Base-by-base conservation (phyloP, 2,113 vertebrate species). In the Puntigrus tetrazona region DNA sequence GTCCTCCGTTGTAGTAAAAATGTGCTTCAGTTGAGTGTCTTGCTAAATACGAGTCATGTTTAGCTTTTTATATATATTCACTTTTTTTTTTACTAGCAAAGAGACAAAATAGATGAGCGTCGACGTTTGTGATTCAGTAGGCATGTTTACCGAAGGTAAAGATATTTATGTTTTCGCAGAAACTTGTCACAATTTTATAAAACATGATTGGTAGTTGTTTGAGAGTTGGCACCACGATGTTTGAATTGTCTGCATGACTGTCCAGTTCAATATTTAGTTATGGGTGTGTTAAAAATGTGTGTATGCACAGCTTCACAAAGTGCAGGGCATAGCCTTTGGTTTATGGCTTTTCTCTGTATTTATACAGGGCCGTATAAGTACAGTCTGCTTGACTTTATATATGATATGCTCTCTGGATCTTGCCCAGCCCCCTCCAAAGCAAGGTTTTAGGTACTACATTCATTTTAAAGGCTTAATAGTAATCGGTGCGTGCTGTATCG, bases 261-360 rank as follows among this genome's bases (percentile, higher is more conserved):
- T 67, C 50, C 47, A 50, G 50, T 82, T 80, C 76, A 85, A 83
- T 88, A 88, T 88, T 88, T 88, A 81, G 73, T 80, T 80, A 83
- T 80, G 87, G 86, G 86, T 55, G 86, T 87, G 83, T 79, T 83
- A 74, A 31, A 85, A 69, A 85, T 78, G 73, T 85, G 81, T 79
- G 81, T 80, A 38, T 83, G 82, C 65, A 61, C 84, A 63, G 25
- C 55, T 80, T 52, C 36, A 85, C 67, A 85, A 79, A 47, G 65
- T 85, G 76, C 74, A 82, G 63, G 22, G 36, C 47, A 41, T 43
- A 75, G 65, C 52, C 61, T 55, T 65, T 20, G 14, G 36, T 65
- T 73, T 69, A 50, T 82, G 31, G 63, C 61, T 78, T 59, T 82
- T 74, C 34, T 22, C 61, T 55, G 45, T 57, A 43, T 83, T 38